These are phyloP conservation scores for Carapus acus DNA, from an alignment of 2,797 vertebrate genomes.

Conservation along the genomic window DNA sequence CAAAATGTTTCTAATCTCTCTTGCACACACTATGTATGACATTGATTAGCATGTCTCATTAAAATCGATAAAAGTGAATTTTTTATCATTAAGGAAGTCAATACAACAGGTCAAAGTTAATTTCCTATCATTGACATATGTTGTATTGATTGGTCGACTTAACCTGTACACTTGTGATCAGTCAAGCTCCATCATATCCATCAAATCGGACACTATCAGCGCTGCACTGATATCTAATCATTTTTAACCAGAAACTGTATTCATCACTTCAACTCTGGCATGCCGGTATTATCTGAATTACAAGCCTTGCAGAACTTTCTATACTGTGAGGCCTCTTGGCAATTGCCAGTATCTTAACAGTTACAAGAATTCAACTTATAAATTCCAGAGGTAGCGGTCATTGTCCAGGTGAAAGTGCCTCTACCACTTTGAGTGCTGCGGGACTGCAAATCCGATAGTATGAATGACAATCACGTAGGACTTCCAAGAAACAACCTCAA, in stretches of 20 bases:
- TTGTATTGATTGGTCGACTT: too few relatives aligned
- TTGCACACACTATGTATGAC: not conserved
- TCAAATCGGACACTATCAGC: not conserved
- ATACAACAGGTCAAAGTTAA: too few relatives aligned
- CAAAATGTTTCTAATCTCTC: not conserved
- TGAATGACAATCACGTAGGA: constrained; percentile 12
- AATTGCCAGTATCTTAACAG: constrained; percentile 13
- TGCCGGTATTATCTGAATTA: not conserved
- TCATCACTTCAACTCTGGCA: not conserved
- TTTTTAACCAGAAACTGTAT: not conserved
- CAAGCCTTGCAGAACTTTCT: too few relatives aligned
- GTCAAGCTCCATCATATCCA: not conserved
- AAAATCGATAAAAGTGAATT: too few relatives aligned
- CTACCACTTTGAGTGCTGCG: constrained; percentile 15
- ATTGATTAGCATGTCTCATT: constrained; percentile 3
- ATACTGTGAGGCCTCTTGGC: not conserved
- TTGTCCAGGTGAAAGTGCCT: constrained; percentile 31
- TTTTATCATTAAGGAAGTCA: too few relatives aligned
- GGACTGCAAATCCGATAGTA: constrained; percentile 11
- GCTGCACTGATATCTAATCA: not conserved
- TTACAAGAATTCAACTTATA: constrained; percentile 9
- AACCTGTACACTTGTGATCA: not conserved
- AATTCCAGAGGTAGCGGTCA: constrained; percentile 15
- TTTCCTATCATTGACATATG: too few relatives aligned
- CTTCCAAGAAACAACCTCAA: constrained; percentile 25